Base-by-base conservation (phyloP, 1,140 invertebrate species). In the Archivesica marissinica region DNA sequence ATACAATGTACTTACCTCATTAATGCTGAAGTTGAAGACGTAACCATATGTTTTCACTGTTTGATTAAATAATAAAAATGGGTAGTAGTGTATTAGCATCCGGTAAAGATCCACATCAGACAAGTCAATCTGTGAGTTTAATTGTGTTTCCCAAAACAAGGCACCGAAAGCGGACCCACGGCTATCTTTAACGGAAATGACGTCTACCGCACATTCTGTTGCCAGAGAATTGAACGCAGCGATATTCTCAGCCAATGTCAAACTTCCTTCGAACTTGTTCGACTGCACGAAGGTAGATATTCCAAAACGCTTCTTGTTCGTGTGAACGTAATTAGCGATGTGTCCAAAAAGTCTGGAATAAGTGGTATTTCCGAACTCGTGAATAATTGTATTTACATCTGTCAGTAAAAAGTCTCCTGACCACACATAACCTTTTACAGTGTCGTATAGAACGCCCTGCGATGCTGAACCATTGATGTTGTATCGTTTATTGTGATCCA, bases 401-500 rank as follows among this genome's bases (percentile, higher is more conserved):
- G 47, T 33, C 17, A 81, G 44, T 23, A 56, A 39, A 52, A 72
- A 7, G 66, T 72, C 66, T 20, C 41, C 47, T 3, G 79, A 54
- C 64, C 64, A 85, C 44, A 64, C 39, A 30, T 85, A 85, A 17
- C 82, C 82, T 52, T 77, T 70, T 0, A 85, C n/a, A 38, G 52
- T 33, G 1, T 52, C 17, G 30, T 78, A 41, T 41, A 61, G 25
- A 39, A 35, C 23, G 2, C 23, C 15, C n/a, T 68, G 13, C 20
- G 23, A 44, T 13, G 54, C 23, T 13, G 52, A 30, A 56, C 56
- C 41, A 6, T 20, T 23, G 28, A 52, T 39, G 23, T 44, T 75
- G 80, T 89, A 90, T 44, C 89, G 77, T 6, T 28, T 20, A 44
- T 88, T 77, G 30, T 92, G 91, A 25, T 90, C 88, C 0, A 38